Base-by-base conservation (phyloP, 2,113 vertebrate genomes). In the Prolemur simus region DNA sequence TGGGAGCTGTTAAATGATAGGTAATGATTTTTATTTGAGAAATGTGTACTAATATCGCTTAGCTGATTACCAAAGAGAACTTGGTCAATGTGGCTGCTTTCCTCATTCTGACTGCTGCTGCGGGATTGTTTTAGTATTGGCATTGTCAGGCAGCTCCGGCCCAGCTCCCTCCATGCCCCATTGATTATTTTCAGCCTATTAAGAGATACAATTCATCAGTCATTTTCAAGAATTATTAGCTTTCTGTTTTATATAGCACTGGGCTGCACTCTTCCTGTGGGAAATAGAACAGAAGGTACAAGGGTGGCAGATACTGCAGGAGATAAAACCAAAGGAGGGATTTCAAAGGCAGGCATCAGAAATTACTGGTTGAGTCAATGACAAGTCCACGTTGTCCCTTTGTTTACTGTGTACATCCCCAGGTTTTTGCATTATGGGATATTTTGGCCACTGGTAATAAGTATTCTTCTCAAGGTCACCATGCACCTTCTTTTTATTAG, bases 1-100 rank as follows among this genome's bases (percentile, higher is more conserved):
- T 32, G 92, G 95, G 87, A 94, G 14, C 81, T 90, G 74, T 73
- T 93, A 96, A 96, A 88, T 95, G 96, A 96, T 93, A 95, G 89
- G 66, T 84, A 92, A 92, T 97, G 89, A 95, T 96, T 97, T 95
- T 94, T 96, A 82, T 56, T 84, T 96, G 97, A 98, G 93, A 96
- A 97, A 95, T 95, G 83, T 84, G 84, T 88, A 66, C 84, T 95
- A 93, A 96, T 96, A 95, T 93, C 52, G 20, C 52, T 85, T 91
- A 96, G 92, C 91, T 82, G 91, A 93, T 97, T 34, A 58, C 60
- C 13, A 15, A 89, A 76, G 84, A 96, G 69, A 52, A 69, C 6
- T 5, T 93, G 91, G 73, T 89, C 13, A 34, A 4, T 91, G 56
- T 71, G 56, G 68, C 73, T 29, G 15, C 49, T 25, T 60, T 52